Percentiles rank a stretch among this genome's conserved stretches.
phyloP scores from a whole-genome alignment of 1,140 invertebrate genomes.

The Spodoptera litura region DNA sequence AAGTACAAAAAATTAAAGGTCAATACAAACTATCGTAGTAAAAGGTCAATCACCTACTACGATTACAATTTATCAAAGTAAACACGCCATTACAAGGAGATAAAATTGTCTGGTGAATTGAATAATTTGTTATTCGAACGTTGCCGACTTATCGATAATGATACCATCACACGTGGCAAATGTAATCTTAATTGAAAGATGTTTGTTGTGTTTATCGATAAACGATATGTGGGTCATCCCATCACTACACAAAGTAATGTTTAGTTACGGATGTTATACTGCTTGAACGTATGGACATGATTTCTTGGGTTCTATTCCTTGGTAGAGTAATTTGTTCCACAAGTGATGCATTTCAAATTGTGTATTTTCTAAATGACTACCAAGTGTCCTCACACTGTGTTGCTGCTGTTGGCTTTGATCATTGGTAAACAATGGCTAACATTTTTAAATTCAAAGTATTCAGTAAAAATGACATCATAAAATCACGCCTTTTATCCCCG shows the following conservation, averaged over 20 bases:
- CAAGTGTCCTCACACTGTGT: too few species aligned
- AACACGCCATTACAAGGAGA: slow-evolving; percentile 46
- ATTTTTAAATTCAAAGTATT: too few species aligned
- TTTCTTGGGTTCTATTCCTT: too few species aligned
- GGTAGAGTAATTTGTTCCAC: too few species aligned
- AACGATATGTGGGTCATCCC: slow-evolving; percentile 5
- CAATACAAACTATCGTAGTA: slow-evolving; percentile 26
- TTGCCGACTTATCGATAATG: slow-evolving; percentile 53
- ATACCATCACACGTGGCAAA: slow-evolving; percentile 19
- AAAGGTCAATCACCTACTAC: slow-evolving; percentile 46
- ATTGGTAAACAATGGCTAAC: too few species aligned
- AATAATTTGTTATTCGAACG: slow-evolving; percentile 54
- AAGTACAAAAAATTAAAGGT: background rate
- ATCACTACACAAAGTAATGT: background rate
- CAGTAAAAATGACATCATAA: too few species aligned
- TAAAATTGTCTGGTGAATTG: slow-evolving; percentile 63
- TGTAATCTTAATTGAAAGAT: slow-evolving; percentile 29
- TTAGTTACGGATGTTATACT: background rate
- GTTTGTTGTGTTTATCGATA: background rate
- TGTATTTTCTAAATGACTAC: too few species aligned
- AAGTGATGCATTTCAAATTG: too few species aligned
- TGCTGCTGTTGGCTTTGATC: too few species aligned
- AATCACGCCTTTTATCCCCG: too few species aligned
- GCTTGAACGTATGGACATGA: too few species aligned
- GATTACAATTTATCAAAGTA: slow-evolving; percentile 46